Conservation (phyloP, 2,797 vertebrate genomes). For the Acrocephalus scirpaceus region DNA sequence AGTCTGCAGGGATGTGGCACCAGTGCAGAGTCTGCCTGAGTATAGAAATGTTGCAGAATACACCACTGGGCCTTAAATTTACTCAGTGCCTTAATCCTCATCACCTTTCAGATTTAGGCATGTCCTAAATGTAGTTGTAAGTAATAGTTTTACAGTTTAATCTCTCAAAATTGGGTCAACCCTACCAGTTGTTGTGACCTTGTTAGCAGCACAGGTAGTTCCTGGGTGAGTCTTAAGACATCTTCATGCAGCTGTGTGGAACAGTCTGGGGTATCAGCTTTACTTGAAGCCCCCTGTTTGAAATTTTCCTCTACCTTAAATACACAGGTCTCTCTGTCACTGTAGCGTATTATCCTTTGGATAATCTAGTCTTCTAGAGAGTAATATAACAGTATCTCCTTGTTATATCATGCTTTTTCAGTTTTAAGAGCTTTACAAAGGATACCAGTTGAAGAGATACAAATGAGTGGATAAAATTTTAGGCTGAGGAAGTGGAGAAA, state of each 20-base stretch:
- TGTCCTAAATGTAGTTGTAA: neutral
- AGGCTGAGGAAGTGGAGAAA: constrained; percentile 20
- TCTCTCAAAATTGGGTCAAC: constrained; percentile 18
- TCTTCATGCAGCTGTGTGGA: neutral
- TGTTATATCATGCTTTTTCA: neutral
- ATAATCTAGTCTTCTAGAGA: neutral
- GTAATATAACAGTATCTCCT: neutral
- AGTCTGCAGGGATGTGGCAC: neutral
- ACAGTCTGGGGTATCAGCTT: neutral
- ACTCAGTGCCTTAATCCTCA: neutral
- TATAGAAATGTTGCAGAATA: neutral
- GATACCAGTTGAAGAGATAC: neutral
- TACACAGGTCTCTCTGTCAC: neutral
- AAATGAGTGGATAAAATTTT: constrained; percentile 5
- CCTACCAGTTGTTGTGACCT: constrained; percentile 27
- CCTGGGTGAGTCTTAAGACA: neutral
- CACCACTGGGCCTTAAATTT: neutral
- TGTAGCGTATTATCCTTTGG: neutral
- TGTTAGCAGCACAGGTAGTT: neutral
- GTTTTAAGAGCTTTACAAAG: neutral
- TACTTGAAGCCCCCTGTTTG: neutral
- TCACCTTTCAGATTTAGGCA: neutral
- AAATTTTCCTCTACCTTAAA: neutral
- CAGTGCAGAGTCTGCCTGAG: neutral
- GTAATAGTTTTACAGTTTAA: constrained; percentile 27